These are phyloP conservation scores for Agrilus planipennis DNA, from an alignment of 1,140 invertebrate species.

Conservation along the genomic window DNA sequence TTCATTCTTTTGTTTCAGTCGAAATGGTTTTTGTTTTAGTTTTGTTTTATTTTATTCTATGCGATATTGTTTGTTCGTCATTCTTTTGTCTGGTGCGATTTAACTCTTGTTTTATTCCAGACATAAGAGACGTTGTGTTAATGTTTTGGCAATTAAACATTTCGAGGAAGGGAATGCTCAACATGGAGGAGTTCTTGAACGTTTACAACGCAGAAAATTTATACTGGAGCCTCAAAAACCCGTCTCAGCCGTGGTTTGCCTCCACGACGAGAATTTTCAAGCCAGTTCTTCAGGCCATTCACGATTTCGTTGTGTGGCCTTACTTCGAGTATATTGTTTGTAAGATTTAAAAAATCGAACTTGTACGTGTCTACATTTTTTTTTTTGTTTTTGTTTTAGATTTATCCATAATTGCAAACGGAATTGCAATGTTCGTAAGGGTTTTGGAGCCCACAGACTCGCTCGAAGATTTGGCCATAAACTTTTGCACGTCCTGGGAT, in stretches of 20 bases:
- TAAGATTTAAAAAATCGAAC: conserved; percentile 36
- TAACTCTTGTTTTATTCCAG: too few relatives aligned
- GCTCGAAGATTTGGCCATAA: conserved; percentile 44
- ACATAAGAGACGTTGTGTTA: conserved; percentile 61
- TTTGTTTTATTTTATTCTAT: conserved; percentile 8
- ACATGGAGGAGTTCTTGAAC: conserved; percentile 62
- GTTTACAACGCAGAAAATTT: conserved; percentile 65
- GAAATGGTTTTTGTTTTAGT: too few relatives aligned
- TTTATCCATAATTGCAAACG: conserved; percentile 53
- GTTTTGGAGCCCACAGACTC: conserved; percentile 36
- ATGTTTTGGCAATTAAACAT: conserved; percentile 71
- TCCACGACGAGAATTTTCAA: conserved; percentile 46
- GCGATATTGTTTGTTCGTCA: conserved; percentile 1
- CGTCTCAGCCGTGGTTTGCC: conserved; percentile 58
- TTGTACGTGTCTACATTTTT: background rate
- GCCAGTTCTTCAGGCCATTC: conserved; percentile 47
- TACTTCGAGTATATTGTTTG: conserved; percentile 64
- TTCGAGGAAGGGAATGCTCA: conserved; percentile 51
- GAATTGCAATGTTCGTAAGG: conserved; percentile 53
- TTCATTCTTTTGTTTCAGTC: too few relatives aligned
- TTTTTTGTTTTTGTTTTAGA: too few relatives aligned
- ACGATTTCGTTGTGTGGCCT: conserved; percentile 51
- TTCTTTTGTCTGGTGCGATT: conserved; percentile 9
- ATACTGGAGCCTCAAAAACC: conserved; percentile 59
- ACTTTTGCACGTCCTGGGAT: conserved; percentile 62